Conservation (phyloP, 2,888 invertebrate species). For the Parochlus steinenii region DNA sequence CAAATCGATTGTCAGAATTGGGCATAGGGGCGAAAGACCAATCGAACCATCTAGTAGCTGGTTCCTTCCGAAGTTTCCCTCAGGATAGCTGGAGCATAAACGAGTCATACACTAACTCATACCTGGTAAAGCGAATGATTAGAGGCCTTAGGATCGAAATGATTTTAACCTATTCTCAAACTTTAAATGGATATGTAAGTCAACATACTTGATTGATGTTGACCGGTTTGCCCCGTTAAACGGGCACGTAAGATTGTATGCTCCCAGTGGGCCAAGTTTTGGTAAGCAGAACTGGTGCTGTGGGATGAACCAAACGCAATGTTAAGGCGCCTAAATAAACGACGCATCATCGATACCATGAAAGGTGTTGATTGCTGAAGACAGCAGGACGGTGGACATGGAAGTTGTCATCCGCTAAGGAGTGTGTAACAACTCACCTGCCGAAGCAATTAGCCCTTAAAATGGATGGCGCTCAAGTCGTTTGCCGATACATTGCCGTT, state of each 20-base stretch:
- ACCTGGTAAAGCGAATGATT: conserved; percentile 63
- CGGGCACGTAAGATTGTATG: conserved; percentile 35
- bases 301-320: conserved; percentile 58
- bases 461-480: conserved; percentile 46
- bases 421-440: conserved; percentile 43
- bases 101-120: conserved; percentile 31
- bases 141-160: conserved; percentile 50
- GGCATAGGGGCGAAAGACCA: conserved; percentile 55
- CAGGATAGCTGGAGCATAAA: conserved; percentile 47
- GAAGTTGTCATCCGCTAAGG: conserved; percentile 53
- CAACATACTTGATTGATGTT: conserved; percentile 35
- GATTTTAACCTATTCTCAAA: conserved; percentile 58
- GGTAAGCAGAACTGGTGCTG: conserved; percentile 68
- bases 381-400: conserved; percentile 60
- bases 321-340: conserved; percentile 53
- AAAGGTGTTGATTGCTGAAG: conserved; percentile 47
- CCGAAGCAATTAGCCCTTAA: conserved; percentile 47
- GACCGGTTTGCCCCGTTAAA: conserved; percentile 33
- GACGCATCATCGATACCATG: conserved; percentile 42
- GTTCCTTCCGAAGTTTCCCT: conserved; percentile 62
- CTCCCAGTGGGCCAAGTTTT: conserved; percentile 54
- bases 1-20: conserved; percentile 64
- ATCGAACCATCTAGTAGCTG: conserved; percentile 65
- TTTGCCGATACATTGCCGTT: conserved; percentile 34
- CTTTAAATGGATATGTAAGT: conserved; percentile 57